Percentiles rank a stretch among this genome's conserved stretches.
Conservation (phyloP, 2,888 invertebrate genomes). For the Xestobium rufovillosum region DNA sequence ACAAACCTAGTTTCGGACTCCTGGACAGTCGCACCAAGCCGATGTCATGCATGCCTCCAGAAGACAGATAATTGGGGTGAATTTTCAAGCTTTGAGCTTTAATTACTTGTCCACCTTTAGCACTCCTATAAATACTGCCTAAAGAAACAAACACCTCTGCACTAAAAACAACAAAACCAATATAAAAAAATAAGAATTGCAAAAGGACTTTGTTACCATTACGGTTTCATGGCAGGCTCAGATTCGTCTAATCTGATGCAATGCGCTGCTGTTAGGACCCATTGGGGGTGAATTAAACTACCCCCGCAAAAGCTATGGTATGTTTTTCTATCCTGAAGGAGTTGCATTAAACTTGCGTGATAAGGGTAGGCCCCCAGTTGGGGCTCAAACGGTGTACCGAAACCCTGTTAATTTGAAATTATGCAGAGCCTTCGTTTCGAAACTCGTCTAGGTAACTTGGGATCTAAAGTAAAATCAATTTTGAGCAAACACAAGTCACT, state of each 20-base stretch:
- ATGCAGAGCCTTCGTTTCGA: conserved; percentile 2
- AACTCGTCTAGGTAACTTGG: neutral
- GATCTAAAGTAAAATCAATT: too few species aligned
- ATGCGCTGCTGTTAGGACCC: conserved; percentile 41
- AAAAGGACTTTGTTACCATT: conserved; percentile 21
- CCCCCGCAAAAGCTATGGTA: conserved; percentile 39
- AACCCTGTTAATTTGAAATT: conserved; percentile 27
- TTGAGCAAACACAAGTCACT: too few species aligned
- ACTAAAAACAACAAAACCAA: conserved; percentile 25
- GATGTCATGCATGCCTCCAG: conserved; percentile 32
- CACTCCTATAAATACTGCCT: conserved; percentile 35
- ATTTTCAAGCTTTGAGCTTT: conserved; percentile 29
- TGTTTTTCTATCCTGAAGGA: conserved; percentile 25
- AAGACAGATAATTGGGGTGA: conserved; percentile 35
- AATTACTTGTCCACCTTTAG: conserved; percentile 34
- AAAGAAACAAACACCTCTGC: conserved; percentile 31
- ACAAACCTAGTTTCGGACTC: conserved; percentile 30
- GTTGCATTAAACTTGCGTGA: conserved; percentile 36
- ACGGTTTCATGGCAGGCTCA: conserved; percentile 33
- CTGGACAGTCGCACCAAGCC: conserved; percentile 33
- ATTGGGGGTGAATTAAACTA: conserved; percentile 39
- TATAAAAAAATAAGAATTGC: neutral
- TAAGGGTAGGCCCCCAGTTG: conserved; percentile 36
- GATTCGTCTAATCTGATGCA: conserved; percentile 37
- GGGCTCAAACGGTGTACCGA: conserved; percentile 35